Evolutionary conservation across 2,113 vertebrate species (phyloP).

Genomic region (Dipodomys spectabilis): DNA sequence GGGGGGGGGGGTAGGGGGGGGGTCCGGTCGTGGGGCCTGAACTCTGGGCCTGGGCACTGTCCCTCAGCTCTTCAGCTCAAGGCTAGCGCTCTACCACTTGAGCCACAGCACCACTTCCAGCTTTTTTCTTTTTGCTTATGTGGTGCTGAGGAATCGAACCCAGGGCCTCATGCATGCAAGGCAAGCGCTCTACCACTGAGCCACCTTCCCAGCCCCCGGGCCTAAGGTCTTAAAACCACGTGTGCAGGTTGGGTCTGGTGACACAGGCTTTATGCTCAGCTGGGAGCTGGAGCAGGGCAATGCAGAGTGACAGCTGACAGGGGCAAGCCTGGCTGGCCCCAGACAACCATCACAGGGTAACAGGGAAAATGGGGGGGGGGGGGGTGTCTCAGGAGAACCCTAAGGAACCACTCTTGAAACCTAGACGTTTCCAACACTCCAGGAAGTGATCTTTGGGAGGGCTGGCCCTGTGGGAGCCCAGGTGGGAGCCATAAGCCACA

Average conservation of each 20-base stretch:
- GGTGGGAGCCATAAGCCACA: neutral
- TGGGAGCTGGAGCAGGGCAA: neutral
- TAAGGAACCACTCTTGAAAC: accelerated
- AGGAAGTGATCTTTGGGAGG: neutral
- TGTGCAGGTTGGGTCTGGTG: accelerated
- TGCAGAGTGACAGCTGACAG: accelerated
- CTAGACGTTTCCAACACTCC: neutral
- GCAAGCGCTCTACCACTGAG: too few species aligned
- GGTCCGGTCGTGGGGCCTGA: too few species aligned
- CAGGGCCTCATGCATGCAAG: too few species aligned
- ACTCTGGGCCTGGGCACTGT: too few species aligned
- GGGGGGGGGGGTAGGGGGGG: too few species aligned
- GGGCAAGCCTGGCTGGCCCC: accelerated
- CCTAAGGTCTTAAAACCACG: neutral
- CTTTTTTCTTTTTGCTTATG: too few species aligned
- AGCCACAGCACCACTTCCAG: too few species aligned
- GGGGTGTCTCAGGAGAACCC: accelerated
- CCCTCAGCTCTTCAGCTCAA: too few species aligned
- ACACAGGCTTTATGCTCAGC: neutral
- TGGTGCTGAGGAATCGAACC: too few species aligned
- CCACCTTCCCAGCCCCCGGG: too few species aligned
- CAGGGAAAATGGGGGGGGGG: accelerated
- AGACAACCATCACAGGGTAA: neutral
- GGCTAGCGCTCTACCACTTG: too few species aligned
- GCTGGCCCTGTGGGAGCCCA: neutral